Evolutionary conservation across 2,113 vertebrate species (phyloP), one percentile per base, ranked within the genome.

Genomic region (Laterallus jamaicensis): DNA sequence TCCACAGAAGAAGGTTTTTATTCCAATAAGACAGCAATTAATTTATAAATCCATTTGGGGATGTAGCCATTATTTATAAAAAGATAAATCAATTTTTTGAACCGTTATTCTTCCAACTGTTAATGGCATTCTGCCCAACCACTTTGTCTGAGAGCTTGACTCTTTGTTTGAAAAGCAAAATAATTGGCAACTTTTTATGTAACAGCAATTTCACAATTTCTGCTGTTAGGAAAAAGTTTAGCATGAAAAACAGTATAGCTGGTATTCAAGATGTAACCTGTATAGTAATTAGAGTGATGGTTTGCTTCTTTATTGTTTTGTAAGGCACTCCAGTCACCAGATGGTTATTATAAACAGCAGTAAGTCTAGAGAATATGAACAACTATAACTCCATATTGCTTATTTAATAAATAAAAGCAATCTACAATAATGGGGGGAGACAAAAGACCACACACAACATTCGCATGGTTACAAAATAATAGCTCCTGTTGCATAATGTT

Each of bases 11-110:
- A 98, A 98, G 97, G 95, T 97, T 99, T 99, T 99, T 99, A 98
- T 98, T 99, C 97, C 98, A 99, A 98, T 98, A 99, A 98, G 98
- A 98, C 94, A 98, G 98, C 98, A 99, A 99, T 98, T 99, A 98
- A 99, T 99, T 99, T 98, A 99, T 98, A 98, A 98, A 99, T 98
- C 98, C 98, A 98, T 98, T 99, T 99, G 98, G 97, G 97, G 98
- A 98, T 98, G 98, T 98, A 98, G 98, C 97, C 98, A 99, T 98
- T 98, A 98, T 98, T 99, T 99, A 99, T 98, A 98, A 98, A 99
- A 98, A 98, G 98, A 99, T 98, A 99, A 98, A 99, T 98, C 98
- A 98, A 98, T 98, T 99, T 93, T 99, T 98, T 97, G 58, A 98
- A 98, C 97, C 83, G 82, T 98, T 99, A 98, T 98, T 99, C 97